Evolutionary conservation across 1,140 invertebrate species (phyloP).

Genomic region (Drosophila repletoides): DNA sequence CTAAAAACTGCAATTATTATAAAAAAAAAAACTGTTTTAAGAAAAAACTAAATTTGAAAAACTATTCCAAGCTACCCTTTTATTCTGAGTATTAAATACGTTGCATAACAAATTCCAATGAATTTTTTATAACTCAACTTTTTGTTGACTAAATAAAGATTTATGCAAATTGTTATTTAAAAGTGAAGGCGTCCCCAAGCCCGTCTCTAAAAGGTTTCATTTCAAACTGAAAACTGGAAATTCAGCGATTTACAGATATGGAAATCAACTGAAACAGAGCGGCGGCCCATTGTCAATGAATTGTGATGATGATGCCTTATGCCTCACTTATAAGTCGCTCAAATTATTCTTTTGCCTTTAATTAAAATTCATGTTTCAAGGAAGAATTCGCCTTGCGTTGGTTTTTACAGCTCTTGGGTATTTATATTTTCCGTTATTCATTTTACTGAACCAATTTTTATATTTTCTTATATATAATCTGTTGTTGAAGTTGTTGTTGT

Average conservation of each 20-base stretch:
- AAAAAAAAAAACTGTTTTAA: no score
- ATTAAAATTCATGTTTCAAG: constrained; percentile 9
- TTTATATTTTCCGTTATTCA: background rate
- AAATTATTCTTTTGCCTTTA: background rate
- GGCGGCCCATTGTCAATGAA: background rate
- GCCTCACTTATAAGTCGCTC: background rate
- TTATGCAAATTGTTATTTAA: constrained; percentile 14
- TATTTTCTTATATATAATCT: background rate
- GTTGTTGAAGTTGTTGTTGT: no score
- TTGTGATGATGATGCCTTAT: background rate
- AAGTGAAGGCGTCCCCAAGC: background rate
- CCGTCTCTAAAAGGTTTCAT: background rate
- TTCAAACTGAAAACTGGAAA: constrained; percentile 17
- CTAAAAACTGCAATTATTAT: no score
- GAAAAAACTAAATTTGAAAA: no score
- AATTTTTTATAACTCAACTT: background rate
- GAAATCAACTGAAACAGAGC: background rate
- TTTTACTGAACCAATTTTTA: background rate
- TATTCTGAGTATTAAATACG: no score
- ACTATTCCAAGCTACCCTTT: no score
- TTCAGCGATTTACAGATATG: constrained; percentile 7
- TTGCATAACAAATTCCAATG: background rate
- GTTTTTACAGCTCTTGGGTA: background rate
- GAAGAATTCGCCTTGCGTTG: background rate
- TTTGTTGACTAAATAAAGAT: background rate